Base-by-base conservation (phyloP, 2,113 vertebrate genomes). In the Eptesicus fuscus region DNA sequence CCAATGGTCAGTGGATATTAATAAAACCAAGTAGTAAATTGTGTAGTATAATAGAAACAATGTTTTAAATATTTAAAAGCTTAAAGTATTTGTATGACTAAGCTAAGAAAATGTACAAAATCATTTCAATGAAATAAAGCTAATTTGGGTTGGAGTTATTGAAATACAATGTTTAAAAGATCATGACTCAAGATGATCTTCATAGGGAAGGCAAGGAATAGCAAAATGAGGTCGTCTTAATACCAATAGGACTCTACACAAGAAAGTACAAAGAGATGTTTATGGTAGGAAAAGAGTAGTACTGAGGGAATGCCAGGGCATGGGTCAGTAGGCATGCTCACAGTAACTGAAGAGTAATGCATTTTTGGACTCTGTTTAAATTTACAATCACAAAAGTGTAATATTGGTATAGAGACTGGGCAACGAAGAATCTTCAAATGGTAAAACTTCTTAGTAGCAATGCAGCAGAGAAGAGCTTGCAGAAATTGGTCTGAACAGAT, bases 61-160 rank as follows among this genome's bases (percentile, higher is more conserved):
- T 35, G 16, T 84, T 93, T 82, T 79, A 78, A 93, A 80, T 79
- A 61, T 70, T 47, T 9, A 91, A 80, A 47, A 87, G 28, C 25
- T 79, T 37, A 53, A 69, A 76, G 44, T 86, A 47, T 22, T 86
- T 69, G 5, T 20, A 51, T 61, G 18, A 40, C 42, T 77, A 76
- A 61, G 2, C 11, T 42, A 65, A 53, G 49, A 25, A 35, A 87
- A 80, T 17, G 0, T 6, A 22, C 70, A 28, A 73, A 70, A 69
- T 76, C 1, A 32, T 74, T 91, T 93, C 11, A 69, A 23, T 32
- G 9, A 51, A 61, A 73, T 69, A 42, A 4, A 44, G 7, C 32
- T 90, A 32, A 30, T 69, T 69, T 85, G 13, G 13, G 8, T 7
- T 76, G 2, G 5, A 71, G 6, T 56, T 91, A 73, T 17, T 35